phyloP scores from a whole-genome alignment of 2,113 vertebrate species.

The Ageneiosus marmoratus region DNA sequence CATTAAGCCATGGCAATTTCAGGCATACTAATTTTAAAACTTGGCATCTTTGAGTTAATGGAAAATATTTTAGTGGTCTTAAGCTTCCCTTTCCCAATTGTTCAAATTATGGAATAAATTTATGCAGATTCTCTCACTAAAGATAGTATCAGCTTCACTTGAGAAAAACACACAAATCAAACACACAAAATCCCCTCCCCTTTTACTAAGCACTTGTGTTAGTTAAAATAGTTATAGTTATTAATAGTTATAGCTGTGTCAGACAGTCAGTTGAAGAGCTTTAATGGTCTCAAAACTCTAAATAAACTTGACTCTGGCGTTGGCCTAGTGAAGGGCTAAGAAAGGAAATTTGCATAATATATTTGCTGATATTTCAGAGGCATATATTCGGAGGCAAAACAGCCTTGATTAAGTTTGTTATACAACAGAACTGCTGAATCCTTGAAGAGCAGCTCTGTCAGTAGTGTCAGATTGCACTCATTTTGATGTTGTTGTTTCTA shows the following conservation, averaged over 20 bases:
- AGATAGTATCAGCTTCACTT: background rate
- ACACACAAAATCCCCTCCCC: slow-evolving; percentile 17
- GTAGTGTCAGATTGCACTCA: background rate
- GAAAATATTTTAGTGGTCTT: slow-evolving; percentile 18
- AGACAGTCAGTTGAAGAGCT: background rate
- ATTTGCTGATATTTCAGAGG: background rate
- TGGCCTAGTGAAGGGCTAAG: slow-evolving; percentile 14
- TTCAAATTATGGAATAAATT: slow-evolving; percentile 8
- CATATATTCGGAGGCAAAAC: background rate
- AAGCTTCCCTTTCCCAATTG: slow-evolving; percentile 33
- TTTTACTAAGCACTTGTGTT: background rate
- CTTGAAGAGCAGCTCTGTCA: background rate
- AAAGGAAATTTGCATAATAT: background rate
- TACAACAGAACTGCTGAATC: background rate
- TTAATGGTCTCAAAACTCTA: slow-evolving; percentile 3
- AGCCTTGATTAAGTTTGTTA: background rate
- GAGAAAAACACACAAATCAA: slow-evolving; percentile 23
- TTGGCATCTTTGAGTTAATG: slow-evolving; percentile 9
- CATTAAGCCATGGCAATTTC: background rate
- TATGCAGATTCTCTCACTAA: slow-evolving; percentile 31
- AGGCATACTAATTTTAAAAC: slow-evolving; percentile 19
- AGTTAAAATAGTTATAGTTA: too few species aligned
- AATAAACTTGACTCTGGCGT: background rate
- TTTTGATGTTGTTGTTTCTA: too few species aligned
- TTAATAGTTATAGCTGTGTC: slow-evolving; percentile 21